Conservation (phyloP, 2,113 vertebrate species). For the Peromyscus californicus region DNA sequence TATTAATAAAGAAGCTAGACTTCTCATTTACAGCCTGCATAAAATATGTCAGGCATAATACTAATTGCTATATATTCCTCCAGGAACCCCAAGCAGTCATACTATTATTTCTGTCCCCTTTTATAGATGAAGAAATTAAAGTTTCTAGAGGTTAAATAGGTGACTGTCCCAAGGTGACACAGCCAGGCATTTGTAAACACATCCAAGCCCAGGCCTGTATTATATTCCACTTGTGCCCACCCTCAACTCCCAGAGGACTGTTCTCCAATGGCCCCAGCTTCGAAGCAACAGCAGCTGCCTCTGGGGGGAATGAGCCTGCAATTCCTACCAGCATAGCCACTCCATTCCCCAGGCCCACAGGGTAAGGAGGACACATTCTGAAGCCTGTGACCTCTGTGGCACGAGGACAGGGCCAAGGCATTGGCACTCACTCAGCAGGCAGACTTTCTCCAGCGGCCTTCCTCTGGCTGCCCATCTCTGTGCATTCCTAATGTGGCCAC, state of each 20-base stretch:
- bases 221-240: not conserved
- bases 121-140: conserved; percentile 21
- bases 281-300: not conserved
- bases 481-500: not conserved
- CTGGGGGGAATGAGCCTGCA: not conserved
- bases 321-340: not conserved
- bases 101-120: not conserved
- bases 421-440: conserved; percentile 16
- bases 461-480: not conserved
- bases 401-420: not conserved
- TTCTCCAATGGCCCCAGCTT: not conserved
- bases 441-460: not conserved
- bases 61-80: not conserved
- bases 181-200: not conserved
- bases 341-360: not conserved
- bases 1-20: not conserved
- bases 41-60: not conserved
- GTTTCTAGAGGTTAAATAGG: not conserved
- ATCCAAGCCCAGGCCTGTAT: not conserved
- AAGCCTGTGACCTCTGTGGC: not conserved
- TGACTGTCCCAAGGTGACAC: not conserved
- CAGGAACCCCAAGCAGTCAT: not conserved
- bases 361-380: not conserved
- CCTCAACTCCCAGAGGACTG: not conserved
- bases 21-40: not conserved